Conservation (phyloP, 1,140 invertebrate genomes). For the Calliphora vicina region DNA sequence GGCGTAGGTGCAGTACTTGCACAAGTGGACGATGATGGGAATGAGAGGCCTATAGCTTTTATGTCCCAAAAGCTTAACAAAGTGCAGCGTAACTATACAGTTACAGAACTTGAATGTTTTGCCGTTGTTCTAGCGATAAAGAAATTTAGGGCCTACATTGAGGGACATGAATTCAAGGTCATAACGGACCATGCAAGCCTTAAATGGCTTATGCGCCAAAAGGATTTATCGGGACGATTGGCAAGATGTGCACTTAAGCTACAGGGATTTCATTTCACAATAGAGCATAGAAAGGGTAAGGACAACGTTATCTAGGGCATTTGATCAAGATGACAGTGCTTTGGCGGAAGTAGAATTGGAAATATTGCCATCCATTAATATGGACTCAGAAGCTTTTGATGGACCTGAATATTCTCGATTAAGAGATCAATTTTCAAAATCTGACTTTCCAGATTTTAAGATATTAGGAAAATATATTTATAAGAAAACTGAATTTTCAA, state of each 20-base stretch:
- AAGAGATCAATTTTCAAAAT: conserved; percentile 4
- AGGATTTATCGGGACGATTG: conserved; percentile 38
- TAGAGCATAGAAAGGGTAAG: conserved; percentile 62
- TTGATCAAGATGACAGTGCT: not conserved
- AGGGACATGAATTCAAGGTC: conserved; percentile 47
- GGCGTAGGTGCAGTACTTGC: conserved; percentile 37
- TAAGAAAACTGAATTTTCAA: conserved; percentile 31
- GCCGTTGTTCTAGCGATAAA: conserved; percentile 61
- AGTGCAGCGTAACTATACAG: too few species aligned
- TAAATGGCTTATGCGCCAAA: conserved; percentile 42
- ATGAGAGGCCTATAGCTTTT: too few species aligned
- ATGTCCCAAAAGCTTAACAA: too few species aligned
- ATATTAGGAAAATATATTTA: conserved; percentile 36
- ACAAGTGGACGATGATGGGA: conserved; percentile 37
- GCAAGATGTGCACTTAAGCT: conserved; percentile 36
- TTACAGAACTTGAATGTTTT: conserved; percentile 58
- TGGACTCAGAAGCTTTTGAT: conserved; percentile 25
- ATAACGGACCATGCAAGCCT: conserved; percentile 40
- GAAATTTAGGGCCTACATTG: too few species aligned
- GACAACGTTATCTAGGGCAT: conserved; percentile 49
- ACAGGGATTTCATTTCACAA: conserved; percentile 29
- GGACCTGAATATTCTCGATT: conserved; percentile 30
- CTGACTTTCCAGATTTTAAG: conserved; percentile 35
- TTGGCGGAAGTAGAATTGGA: conserved; percentile 23
- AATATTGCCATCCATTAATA: conserved; percentile 22